Conservation (phyloP, 2,113 vertebrate species). For the Cynopterus brachyotis region DNA sequence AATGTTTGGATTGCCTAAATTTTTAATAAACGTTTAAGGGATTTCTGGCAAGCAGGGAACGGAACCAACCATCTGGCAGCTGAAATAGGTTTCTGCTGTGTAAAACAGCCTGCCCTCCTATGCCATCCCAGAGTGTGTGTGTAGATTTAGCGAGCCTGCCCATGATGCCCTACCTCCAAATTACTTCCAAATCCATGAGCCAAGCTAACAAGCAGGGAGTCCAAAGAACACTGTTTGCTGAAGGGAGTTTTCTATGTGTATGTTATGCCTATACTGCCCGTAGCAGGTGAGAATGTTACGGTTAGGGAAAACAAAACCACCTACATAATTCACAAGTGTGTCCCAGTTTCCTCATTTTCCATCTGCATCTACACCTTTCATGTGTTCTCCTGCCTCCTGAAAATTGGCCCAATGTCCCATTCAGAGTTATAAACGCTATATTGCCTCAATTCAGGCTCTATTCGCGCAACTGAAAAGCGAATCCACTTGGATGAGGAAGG, state of each 20-base stretch:
- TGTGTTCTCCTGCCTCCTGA: slow-evolving; percentile 7
- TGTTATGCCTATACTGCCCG: not conserved
- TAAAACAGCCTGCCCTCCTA: not conserved
- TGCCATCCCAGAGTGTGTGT: not conserved
- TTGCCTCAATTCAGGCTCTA: not conserved
- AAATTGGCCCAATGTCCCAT: not conserved
- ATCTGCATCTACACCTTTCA: not conserved
- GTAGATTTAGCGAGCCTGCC: not conserved
- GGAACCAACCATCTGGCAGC: not conserved
- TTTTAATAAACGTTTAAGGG: slow-evolving; percentile 14
- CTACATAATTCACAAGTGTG: not conserved
- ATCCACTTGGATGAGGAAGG: not conserved
- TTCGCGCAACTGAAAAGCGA: not conserved
- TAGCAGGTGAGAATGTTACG: not conserved
- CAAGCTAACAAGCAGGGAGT: not conserved
- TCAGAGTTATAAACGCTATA: not conserved
- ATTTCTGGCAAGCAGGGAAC: not conserved
- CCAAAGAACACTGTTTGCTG: not conserved
- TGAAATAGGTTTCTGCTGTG: not conserved
- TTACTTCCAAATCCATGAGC: not conserved
- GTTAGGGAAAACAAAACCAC: not conserved
- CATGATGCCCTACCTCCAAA: not conserved
- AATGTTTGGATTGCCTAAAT: not conserved
- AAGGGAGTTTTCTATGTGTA: not conserved
- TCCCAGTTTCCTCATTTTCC: slow-evolving; percentile 9